Conservation (phyloP, 2,888 invertebrate genomes). For the Hetaerina titia region DNA sequence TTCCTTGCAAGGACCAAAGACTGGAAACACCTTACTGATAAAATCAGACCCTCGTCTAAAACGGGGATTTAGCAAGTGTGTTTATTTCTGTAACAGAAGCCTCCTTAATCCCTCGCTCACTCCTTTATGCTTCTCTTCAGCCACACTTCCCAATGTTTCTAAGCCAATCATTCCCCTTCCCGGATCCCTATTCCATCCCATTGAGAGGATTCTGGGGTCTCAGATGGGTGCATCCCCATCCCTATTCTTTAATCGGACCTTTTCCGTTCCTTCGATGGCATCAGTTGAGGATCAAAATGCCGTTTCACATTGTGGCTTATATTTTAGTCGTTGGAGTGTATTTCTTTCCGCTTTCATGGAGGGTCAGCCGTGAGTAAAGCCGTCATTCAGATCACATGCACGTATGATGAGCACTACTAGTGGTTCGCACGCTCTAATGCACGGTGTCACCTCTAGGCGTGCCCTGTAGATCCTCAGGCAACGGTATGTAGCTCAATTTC, state of each 20-base stretch:
- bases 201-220: too few species aligned
- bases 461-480: too few species aligned
- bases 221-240: neutral
- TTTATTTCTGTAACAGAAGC: neutral
- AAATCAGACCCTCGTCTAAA: slow-evolving; percentile 7
- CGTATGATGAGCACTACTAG: too few species aligned
- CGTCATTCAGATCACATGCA: too few species aligned
- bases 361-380: neutral
- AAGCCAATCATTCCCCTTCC: neutral
- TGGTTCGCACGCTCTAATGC: too few species aligned
- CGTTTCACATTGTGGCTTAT: neutral
- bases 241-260: neutral
- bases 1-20: neutral
- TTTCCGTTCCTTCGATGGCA: neutral
- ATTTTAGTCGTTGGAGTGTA: neutral
- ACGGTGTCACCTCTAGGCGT: too few species aligned
- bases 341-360: neutral
- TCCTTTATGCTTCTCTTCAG: neutral
- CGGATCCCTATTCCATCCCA: neutral
- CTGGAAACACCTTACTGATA: neutral
- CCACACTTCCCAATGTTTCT: neutral
- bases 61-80: neutral
- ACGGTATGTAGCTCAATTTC: too few species aligned
- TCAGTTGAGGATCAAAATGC: neutral
- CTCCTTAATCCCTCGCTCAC: neutral